phyloP scores from a whole-genome alignment of 2,113 vertebrate species.

The Cacatua alba region DNA sequence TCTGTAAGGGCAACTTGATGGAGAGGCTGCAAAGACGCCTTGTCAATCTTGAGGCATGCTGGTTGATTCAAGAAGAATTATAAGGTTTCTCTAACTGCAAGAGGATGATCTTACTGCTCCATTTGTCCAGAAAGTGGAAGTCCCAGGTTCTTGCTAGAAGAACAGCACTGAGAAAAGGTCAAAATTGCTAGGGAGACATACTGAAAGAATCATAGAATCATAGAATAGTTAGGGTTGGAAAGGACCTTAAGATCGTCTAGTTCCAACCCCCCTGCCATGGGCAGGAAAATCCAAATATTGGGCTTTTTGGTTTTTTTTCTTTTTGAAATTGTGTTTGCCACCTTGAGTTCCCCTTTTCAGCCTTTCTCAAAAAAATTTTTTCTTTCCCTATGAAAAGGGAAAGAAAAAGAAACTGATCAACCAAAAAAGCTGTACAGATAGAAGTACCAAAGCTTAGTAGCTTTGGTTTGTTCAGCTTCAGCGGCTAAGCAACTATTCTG shows the following conservation, averaged over 20 bases:
- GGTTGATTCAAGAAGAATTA: background rate
- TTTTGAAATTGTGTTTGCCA: background rate
- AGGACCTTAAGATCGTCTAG: background rate
- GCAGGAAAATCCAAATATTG: background rate
- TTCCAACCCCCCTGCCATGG: background rate
- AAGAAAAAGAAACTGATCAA: background rate
- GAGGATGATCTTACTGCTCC: background rate
- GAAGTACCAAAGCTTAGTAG: background rate
- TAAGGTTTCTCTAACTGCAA: background rate
- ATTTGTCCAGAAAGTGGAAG: background rate
- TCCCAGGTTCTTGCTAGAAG: background rate
- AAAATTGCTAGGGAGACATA: background rate
- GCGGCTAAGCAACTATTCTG: background rate
- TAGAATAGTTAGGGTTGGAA: background rate
- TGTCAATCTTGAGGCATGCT: background rate
- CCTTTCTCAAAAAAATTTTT: background rate
- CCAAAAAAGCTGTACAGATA: background rate
- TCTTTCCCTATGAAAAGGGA: background rate
- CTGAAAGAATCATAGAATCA: background rate
- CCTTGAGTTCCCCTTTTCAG: background rate
- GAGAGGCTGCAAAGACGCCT: background rate
- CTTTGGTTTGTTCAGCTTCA: conserved; percentile 1
- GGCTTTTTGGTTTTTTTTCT: background rate
- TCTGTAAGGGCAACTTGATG: accelerated
- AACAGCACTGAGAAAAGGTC: accelerated